These are phyloP conservation scores for Asarcornis scutulata DNA, from an alignment of 2,113 vertebrate genomes.

Conservation along the genomic window DNA sequence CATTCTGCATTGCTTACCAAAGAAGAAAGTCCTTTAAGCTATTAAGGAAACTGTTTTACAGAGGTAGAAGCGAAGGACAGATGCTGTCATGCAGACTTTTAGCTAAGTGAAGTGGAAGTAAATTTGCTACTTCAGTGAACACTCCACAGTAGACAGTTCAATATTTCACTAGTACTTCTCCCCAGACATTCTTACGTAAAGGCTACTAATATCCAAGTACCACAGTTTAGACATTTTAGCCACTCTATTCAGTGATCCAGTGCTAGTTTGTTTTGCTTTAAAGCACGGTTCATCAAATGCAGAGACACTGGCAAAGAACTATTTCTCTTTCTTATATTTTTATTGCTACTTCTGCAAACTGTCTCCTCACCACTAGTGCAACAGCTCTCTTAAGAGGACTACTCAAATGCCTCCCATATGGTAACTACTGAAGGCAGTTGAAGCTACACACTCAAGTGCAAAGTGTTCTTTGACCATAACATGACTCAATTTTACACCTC, in stretches of 20 bases:
- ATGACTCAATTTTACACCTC: not conserved
- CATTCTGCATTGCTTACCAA: not conserved
- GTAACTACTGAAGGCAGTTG: not conserved
- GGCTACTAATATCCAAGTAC: not conserved
- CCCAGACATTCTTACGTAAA: not conserved
- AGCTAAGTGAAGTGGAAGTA: not conserved
- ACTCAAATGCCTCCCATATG: not conserved
- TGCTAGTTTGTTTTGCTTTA: no score
- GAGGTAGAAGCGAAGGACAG: not conserved
- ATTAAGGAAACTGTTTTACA: not conserved
- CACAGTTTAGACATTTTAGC: not conserved
- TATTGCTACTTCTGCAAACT: not conserved
- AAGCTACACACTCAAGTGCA: not conserved
- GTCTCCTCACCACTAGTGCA: not conserved
- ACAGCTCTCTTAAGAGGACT: not conserved
- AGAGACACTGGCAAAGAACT: not conserved
- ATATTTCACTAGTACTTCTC: not conserved
- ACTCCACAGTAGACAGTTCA: not conserved
- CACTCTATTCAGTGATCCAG: no score
- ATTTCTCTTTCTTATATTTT: not conserved
- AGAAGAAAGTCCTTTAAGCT: not conserved
- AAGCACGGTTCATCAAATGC: not conserved
- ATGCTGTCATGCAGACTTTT: not conserved
- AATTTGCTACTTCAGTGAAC: not conserved
- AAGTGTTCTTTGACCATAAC: not conserved